These are phyloP conservation scores for Chrysina gloriosa DNA, from an alignment of 2,888 invertebrate genomes.

Conservation along the genomic window DNA sequence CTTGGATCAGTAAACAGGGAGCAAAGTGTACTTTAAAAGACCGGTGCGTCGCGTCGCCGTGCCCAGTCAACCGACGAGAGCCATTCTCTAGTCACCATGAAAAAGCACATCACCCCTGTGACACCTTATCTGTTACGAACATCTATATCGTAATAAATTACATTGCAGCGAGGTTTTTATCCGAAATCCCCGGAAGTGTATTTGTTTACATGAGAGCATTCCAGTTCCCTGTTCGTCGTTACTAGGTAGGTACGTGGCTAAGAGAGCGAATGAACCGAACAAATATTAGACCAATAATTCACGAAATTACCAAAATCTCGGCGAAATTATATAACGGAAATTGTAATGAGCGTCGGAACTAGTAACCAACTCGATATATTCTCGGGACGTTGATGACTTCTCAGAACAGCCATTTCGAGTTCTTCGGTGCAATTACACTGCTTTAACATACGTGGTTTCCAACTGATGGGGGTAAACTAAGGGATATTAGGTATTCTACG, in stretches of 20 bases:
- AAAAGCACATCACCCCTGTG: constrained; percentile 44
- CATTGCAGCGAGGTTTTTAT: constrained; percentile 45
- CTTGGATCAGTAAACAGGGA: constrained; percentile 20
- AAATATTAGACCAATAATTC: constrained; percentile 45
- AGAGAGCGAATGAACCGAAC: constrained; percentile 20
- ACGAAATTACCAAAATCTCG: constrained; percentile 49
- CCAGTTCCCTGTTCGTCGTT: neutral
- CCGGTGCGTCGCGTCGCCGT: neutral
- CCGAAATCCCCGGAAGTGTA: constrained; percentile 26
- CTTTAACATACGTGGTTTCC: constrained; percentile 49
- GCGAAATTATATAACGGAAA: constrained; percentile 49
- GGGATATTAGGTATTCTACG: constrained; percentile 30
- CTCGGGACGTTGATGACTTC: constrained; percentile 50
- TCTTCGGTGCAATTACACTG: constrained; percentile 49
- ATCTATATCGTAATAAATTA: constrained; percentile 49
- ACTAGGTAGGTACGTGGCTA: neutral
- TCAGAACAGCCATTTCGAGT: constrained; percentile 49
- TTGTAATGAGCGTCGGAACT: constrained; percentile 50
- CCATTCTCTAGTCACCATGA: constrained; percentile 43
- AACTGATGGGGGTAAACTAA: constrained; percentile 45
- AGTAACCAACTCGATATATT: constrained; percentile 50
- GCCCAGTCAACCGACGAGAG: neutral
- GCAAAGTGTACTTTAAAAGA: constrained; percentile 25
- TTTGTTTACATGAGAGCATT: constrained; percentile 22
- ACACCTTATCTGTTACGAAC: constrained; percentile 46